Evolutionary conservation across 2,888 invertebrate species (phyloP), one percentile per base, ranked within the genome.

Genomic region (Bugulina stolonifera): DNA sequence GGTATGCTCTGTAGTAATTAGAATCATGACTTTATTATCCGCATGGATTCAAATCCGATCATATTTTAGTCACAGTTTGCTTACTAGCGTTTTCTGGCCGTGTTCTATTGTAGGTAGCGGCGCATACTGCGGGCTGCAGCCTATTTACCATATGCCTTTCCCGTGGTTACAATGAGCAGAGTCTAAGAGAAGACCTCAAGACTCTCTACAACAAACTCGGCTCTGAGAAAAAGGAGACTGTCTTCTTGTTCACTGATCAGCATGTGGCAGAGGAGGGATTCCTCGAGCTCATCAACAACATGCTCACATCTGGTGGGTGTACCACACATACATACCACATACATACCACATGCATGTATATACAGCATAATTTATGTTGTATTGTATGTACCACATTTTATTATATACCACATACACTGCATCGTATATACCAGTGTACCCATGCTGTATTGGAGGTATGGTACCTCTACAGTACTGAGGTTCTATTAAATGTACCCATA

Each of bases 231-330:
- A 57, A 71, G 71, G 73, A 74, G 55, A 71, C 64, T 27, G 69
- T 73, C 1, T 72, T 74, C 54, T 52, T 74, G 14, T 69, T 74
- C 58, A 69, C 71, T 25, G 73, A 74, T 54, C 71, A 74, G 34
- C 74, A 74, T 25, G 72, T 74, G 25, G 71, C 64, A n/a, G 72
- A 74, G 43, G 74, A 74, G 57, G 74, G 73, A 23, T 74, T 74
- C 54, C 69, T 74, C 1, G 74, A 74, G 35, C 55, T 74, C 22
- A 74, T 74, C 32, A 74, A 74, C 69, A 73, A 69, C 58, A 74
- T 74, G 73, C 69, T 74, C 3, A 73, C 74, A 2, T 52, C 70
- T 29, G 71, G 64, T 64, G 32, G n/a, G n/a, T n/a, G n/a, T n/a
- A n/a, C n/a, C n/a, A n/a, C n/a, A n/a, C n/a, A n/a, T n/a, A n/a